These are phyloP conservation scores for Manduca sexta DNA, from an alignment of 1,140 invertebrate genomes.

Conservation along the genomic window DNA sequence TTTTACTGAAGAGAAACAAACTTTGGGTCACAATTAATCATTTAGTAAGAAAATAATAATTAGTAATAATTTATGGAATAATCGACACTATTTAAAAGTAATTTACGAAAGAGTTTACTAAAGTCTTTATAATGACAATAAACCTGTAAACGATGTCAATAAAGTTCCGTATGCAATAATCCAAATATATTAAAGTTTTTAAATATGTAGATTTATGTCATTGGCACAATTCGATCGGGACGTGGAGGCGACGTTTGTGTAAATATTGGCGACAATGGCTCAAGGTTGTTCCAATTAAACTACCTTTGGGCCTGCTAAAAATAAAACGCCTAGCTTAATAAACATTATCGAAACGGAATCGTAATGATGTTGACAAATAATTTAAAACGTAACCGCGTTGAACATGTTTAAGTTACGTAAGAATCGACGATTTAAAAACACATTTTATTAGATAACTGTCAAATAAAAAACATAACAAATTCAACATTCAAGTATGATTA, in stretches of 20 bases:
- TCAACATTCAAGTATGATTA: background rate
- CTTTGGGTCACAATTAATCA: too few relatives aligned
- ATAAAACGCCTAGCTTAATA: slow-evolving; percentile 19
- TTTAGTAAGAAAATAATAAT: too few relatives aligned
- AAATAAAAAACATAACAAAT: background rate
- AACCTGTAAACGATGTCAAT: too few relatives aligned
- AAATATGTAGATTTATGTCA: slow-evolving; percentile 22
- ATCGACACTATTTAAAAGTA: too few relatives aligned
- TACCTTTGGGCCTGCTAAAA: slow-evolving; percentile 17
- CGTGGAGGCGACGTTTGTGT: slow-evolving; percentile 22
- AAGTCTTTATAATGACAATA: too few relatives aligned
- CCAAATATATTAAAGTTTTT: background rate
- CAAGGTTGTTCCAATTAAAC: slow-evolving; percentile 39
- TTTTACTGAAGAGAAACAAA: too few relatives aligned
- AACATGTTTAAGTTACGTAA: too few relatives aligned
- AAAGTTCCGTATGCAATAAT: too few relatives aligned
- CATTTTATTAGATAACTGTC: background rate
- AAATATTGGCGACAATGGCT: slow-evolving; percentile 34
- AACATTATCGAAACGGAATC: slow-evolving; percentile 12
- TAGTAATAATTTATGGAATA: too few relatives aligned
- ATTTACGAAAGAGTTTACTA: too few relatives aligned
- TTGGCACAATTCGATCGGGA: slow-evolving; percentile 21
- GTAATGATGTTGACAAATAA: slow-evolving; percentile 2
- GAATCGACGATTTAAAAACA: too few relatives aligned
- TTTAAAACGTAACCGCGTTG: background rate